Conservation (phyloP, 2,113 vertebrate genomes). For the Crotalus viridis region DNA sequence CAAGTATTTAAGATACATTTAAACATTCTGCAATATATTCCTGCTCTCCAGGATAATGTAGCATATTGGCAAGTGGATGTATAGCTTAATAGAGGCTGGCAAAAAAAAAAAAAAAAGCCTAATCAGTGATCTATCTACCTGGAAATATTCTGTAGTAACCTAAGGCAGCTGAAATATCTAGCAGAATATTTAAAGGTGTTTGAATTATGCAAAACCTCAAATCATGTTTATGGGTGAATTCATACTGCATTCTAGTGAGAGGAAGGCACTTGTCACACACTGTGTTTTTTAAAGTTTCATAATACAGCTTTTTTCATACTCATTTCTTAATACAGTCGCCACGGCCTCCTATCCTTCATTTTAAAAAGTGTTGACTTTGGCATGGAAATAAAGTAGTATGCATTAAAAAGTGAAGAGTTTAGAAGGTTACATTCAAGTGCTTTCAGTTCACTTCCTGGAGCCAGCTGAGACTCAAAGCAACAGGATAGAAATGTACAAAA, state of each 20-base stretch:
- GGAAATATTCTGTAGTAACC: neutral
- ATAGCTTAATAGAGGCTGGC: neutral
- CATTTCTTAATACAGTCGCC: neutral
- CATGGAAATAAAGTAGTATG: neutral
- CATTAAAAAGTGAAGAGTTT: neutral
- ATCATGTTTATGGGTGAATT: neutral
- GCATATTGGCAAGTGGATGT: neutral
- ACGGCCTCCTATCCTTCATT: neutral
- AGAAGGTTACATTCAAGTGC: neutral
- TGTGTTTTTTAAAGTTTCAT: neutral
- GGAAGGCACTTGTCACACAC: neutral
- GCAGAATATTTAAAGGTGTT: neutral
- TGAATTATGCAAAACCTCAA: neutral
- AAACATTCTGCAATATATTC: neutral
- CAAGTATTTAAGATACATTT: neutral
- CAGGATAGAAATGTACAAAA: neutral
- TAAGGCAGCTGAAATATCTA: neutral
- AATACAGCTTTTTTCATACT: neutral
- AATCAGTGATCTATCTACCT: neutral
- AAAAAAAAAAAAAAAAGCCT: neutral
- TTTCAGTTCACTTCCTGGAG: conserved; percentile 8
- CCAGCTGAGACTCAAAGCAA: neutral
- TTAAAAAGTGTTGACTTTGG: neutral
- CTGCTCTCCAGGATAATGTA: neutral
- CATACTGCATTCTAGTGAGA: neutral